Percentiles rank a stretch among this genome's conserved stretches.
Evolutionary conservation across 2,113 vertebrate genomes (phyloP).

Genomic region (Phylloscopus trochiloides): DNA sequence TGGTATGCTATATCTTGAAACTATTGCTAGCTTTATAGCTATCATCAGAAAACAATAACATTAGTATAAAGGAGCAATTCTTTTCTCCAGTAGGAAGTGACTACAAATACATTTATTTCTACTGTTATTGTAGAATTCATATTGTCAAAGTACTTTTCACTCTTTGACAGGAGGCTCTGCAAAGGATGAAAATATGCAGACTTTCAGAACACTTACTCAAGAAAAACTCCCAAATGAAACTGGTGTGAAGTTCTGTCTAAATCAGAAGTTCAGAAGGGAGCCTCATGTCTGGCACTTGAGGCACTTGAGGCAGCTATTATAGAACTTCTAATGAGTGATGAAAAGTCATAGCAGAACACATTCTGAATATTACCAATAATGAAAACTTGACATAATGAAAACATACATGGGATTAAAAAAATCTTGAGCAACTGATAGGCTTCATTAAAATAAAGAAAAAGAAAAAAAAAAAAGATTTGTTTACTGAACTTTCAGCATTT

Average conservation of each 20-base stretch:
- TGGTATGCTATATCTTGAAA: not conserved
- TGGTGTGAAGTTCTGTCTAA: not conserved
- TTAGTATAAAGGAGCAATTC: not conserved
- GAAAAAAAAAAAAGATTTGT: rapidly evolving
- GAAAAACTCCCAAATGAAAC: not conserved
- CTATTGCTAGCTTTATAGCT: not conserved
- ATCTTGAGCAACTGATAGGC: not conserved
- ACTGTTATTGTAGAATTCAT: not conserved
- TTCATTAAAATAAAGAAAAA: not conserved
- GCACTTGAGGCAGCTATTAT: not conserved
- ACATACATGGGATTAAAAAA: not conserved
- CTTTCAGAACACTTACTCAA: not conserved
- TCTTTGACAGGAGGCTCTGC: not conserved
- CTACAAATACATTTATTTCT: not conserved
- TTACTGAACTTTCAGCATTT: not conserved
- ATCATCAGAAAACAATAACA: not conserved
- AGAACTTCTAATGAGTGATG: not conserved
- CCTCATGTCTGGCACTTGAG: not conserved
- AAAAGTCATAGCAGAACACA: not conserved
- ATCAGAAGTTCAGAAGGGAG: not conserved
- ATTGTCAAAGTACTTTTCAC: not conserved
- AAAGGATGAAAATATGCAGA: not conserved
- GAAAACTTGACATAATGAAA: not conserved
- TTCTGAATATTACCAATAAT: not conserved
- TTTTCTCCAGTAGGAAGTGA: not conserved